Base-by-base conservation (phyloP, 2,888 invertebrate species). In the Steinernema hermaphroditum region DNA sequence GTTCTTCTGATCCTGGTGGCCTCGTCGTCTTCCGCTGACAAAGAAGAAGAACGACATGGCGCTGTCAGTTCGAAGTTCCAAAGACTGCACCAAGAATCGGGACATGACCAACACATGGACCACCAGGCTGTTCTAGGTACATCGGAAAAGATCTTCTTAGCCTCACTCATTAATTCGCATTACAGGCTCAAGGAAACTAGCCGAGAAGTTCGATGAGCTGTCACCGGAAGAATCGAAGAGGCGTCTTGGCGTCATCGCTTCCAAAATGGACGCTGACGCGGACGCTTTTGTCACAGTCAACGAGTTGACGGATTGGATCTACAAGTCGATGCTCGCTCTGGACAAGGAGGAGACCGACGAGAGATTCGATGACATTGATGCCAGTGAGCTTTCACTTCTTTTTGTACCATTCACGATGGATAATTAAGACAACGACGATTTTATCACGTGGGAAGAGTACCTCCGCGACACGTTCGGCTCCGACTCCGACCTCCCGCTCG, bases 361-460 rank as follows among this genome's bases (percentile, higher is more conserved):
- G 73, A 83, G 88, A 49, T 81, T 88, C 74, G 81, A 83, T 43
- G 88, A 88, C 49, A 82, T 93, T 0, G 97, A 97, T 88, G 90
- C 90, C 54, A 73, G 84, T 83, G 29, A 49, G 76, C 62, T n/a
- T 0, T 71, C 71, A 46, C 27, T 37, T 41, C 34, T 27, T 68
- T 2, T 27, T 2, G 29, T 49, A 41, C n/a, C 34, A 24, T 29
- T 0, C 22, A 12, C 14, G 19, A 14, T n/a, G n/a, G n/a, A 16
- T 4, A 22, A 4, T 91, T 71, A 2, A 81, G 91, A 96, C 87
- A 90, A 90, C 46, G 93, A 97, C 88, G 92, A 92, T 0, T 88
- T 89, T 78, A 91, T 97, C 1, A 91, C 93, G 0, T 97, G 96
- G 96, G 88, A 90, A 4, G 97, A 98, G 88, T 94, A 95, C 87